A percentile compares a stretch with the other conserved stretches of the same genome.
phyloP scores from a whole-genome alignment of 2,113 vertebrate species.

The Alectura lathami region DNA sequence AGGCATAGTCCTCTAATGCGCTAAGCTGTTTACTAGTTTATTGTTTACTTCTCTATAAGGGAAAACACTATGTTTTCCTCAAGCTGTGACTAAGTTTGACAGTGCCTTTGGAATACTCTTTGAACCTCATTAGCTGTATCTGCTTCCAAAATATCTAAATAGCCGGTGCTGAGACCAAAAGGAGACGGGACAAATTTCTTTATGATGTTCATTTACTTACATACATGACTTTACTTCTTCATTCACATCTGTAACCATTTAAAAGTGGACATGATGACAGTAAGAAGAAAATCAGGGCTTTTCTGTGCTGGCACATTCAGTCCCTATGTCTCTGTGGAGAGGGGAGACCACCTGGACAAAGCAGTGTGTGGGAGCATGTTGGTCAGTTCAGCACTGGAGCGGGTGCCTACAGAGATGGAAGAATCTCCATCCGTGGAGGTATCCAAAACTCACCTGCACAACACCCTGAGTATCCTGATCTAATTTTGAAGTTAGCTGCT shows the following conservation, averaged over 20 bases:
- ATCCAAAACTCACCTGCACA: background rate
- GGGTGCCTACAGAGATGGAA: background rate
- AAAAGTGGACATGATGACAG: background rate
- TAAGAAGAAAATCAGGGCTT: background rate
- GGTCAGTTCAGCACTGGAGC: background rate
- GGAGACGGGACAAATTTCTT: background rate
- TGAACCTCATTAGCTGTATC: background rate
- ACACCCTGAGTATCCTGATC: background rate
- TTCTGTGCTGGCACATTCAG: background rate
- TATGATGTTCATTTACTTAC: background rate
- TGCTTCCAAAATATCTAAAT: background rate
- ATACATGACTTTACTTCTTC: background rate
- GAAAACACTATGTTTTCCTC: background rate
- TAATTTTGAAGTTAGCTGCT: background rate
- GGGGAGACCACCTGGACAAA: background rate
- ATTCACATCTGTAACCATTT: background rate
- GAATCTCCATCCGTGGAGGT: background rate
- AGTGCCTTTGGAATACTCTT: background rate
- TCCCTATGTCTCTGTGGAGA: background rate
- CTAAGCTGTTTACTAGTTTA: background rate
- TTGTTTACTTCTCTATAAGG: background rate
- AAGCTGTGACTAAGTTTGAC: background rate
- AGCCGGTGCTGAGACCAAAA: background rate
- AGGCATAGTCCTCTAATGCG: background rate
- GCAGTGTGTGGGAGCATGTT: accelerated